Percentiles rank a stretch among this genome's conserved stretches.
These are phyloP conservation scores for Acestrorhynchus altus DNA, from an alignment of 2,797 vertebrate species.

Conservation along the genomic window DNA sequence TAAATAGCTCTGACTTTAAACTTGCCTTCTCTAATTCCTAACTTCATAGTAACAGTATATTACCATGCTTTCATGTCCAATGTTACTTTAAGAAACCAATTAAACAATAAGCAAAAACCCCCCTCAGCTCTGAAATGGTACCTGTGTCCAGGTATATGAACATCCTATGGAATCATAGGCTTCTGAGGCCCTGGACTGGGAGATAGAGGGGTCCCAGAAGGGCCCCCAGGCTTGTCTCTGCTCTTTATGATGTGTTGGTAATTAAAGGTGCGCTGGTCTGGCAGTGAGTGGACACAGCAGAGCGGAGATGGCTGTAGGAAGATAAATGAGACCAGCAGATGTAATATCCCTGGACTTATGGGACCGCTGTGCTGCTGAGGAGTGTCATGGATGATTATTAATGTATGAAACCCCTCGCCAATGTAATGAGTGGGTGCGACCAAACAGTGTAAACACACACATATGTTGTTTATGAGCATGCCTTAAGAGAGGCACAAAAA, in stretches of 20 bases:
- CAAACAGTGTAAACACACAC: constrained; percentile 61
- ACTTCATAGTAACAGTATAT: no score
- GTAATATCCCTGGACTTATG: constrained; percentile 90
- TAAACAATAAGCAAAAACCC: neutral
- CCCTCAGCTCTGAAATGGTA: constrained; percentile 3
- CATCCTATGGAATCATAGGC: constrained; percentile 16
- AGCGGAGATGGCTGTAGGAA: constrained; percentile 73
- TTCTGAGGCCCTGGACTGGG: constrained; percentile 17
- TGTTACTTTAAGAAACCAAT: neutral
- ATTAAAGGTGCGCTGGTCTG: constrained; percentile 84
- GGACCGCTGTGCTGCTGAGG: constrained; percentile 88
- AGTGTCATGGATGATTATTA: constrained; percentile 93
- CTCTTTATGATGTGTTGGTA: constrained; percentile 90
- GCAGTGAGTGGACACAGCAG: constrained; percentile 67
- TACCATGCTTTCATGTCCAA: no score
- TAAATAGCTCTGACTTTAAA: no score
- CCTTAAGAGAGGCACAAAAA: constrained; percentile 18
- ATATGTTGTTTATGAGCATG: constrained; percentile 53
- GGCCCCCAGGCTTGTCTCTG: constrained; percentile 81
- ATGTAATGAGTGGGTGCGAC: constrained; percentile 80
- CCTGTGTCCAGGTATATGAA: constrained; percentile 11
- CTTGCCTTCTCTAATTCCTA: no score
- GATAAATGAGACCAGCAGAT: constrained; percentile 89
- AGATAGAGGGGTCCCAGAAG: constrained; percentile 68
- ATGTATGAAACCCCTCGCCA: constrained; percentile 85